A percentile compares a stretch with the other conserved stretches of the same genome.
These are phyloP conservation scores for Polydesmus complanatus DNA, from an alignment of 2,888 invertebrate species.

Conservation along the genomic window DNA sequence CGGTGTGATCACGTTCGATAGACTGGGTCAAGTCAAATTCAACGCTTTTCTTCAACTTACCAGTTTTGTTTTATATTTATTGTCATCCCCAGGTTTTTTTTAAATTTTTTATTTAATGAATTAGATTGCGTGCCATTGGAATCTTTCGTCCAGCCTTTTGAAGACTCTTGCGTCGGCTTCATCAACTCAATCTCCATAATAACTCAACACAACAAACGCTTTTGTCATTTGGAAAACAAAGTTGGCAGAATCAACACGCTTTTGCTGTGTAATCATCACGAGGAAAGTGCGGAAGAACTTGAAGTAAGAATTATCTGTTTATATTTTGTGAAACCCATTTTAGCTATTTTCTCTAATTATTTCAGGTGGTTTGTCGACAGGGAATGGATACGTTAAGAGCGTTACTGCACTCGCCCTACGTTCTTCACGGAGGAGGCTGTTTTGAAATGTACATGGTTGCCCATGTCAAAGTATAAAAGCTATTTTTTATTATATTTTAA, in stretches of 20 bases:
- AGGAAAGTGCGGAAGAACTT: constrained; percentile 5
- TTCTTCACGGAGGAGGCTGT: background rate
- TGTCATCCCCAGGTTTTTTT: background rate
- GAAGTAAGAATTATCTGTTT: background rate
- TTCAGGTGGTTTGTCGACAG: background rate
- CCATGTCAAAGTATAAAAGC: background rate
- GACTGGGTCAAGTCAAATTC: background rate
- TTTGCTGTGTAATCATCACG: background rate
- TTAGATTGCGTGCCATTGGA: background rate
- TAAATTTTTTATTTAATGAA: background rate
- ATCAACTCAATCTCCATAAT: background rate
- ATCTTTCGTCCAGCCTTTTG: background rate
- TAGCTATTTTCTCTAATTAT: background rate
- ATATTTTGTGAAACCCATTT: background rate
- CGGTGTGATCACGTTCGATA: background rate
- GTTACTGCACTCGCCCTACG: background rate
- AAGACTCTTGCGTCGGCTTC: background rate
- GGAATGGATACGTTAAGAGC: background rate
- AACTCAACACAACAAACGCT: background rate
- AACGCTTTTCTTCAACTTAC: background rate
- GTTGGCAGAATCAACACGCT: background rate
- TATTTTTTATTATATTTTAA: background rate
- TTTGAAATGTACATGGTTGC: background rate
- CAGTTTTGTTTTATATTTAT: background rate
- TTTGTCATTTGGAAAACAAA: background rate